phyloP scores from a whole-genome alignment of 2,113 vertebrate genomes.

The Microtus pennsylvanicus region DNA sequence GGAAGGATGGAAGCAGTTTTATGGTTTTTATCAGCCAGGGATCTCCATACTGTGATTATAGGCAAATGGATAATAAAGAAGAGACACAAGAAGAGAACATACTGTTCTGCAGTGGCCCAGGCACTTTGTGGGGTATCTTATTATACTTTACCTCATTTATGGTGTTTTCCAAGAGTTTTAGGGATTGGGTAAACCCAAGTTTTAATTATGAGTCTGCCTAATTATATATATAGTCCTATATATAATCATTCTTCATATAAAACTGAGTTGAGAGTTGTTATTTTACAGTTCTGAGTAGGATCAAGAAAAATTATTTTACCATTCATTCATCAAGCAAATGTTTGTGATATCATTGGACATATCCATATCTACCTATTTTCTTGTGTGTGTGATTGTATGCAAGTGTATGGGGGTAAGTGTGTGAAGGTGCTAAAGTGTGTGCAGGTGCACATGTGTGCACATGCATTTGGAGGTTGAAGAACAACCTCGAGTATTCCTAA shows the following conservation, averaged over 20 bases:
- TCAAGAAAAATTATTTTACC: background rate
- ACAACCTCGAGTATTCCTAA: background rate
- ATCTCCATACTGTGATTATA: background rate
- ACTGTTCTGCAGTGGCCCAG: too few species aligned
- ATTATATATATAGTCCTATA: background rate
- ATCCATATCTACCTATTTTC: background rate
- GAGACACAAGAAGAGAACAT: too few species aligned
- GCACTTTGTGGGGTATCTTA: background rate
- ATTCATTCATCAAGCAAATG: background rate
- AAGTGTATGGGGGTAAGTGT: background rate
- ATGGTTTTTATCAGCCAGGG: background rate
- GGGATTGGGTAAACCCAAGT: background rate
- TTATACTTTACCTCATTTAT: background rate
- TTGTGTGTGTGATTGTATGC: background rate
- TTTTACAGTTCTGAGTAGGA: background rate
- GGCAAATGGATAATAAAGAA: too few species aligned
- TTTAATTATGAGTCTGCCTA: background rate
- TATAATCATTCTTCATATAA: background rate
- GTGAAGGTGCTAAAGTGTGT: background rate
- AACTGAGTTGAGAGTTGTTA: background rate
- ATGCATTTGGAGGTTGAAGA: background rate
- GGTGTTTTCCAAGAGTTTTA: background rate
- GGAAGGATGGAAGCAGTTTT: background rate
- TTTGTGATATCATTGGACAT: background rate
- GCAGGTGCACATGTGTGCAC: background rate